Conservation (phyloP, 2,797 vertebrate species). For the Columba guinea region DNA sequence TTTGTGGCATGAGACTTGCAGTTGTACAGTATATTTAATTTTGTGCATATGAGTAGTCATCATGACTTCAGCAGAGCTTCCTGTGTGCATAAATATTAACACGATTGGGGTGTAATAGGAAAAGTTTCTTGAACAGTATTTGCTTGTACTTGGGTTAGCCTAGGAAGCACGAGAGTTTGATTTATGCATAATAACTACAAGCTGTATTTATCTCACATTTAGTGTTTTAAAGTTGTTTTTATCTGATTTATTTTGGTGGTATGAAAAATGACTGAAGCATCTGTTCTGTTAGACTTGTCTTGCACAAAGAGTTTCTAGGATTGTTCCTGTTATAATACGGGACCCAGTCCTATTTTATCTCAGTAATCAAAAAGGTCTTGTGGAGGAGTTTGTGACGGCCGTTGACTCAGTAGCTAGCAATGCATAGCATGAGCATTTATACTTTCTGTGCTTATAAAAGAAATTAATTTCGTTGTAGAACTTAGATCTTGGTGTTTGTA, state of each 20-base stretch:
- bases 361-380: neutral
- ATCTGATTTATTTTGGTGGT: slow-evolving; percentile 7
- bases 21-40: slow-evolving; percentile 15
- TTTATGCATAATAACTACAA: neutral
- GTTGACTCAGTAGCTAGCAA: neutral
- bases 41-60: neutral
- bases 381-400: neutral
- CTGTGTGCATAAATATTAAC: slow-evolving; percentile 37
- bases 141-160: slow-evolving; percentile 2
- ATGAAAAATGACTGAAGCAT: neutral
- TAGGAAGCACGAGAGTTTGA: neutral
- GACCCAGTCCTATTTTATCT: neutral
- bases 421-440: neutral
- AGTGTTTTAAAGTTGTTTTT: neutral
- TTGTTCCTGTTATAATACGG: neutral
- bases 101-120: neutral
- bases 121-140: slow-evolving; percentile 15
- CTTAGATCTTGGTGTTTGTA: neutral
- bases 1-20: slow-evolving; percentile 20
- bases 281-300: neutral
- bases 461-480: neutral
- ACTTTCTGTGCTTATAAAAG: neutral
- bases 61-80: slow-evolving; percentile 42
- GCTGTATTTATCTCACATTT: neutral
- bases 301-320: neutral